Evolutionary conservation across 2,113 vertebrate genomes (phyloP).

Genomic region (Pristiophorus japonicus): DNA sequence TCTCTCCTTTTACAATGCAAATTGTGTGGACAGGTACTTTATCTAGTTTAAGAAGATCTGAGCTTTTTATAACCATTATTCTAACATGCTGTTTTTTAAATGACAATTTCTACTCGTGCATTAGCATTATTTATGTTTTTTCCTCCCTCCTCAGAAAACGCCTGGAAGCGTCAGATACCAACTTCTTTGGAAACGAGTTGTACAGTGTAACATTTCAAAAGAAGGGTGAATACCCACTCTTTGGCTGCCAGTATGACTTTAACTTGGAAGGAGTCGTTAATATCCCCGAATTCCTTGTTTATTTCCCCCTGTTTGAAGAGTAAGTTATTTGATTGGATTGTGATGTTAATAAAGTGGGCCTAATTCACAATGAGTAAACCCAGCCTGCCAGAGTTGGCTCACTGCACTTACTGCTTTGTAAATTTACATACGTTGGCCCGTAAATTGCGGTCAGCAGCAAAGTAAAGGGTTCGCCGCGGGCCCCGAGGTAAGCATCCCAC

Average conservation of each 20-base stretch:
- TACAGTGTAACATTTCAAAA: conserved; percentile 83
- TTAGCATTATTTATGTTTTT: background rate
- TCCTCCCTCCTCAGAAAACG: conserved; percentile 63
- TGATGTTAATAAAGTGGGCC: background rate
- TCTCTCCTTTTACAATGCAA: background rate
- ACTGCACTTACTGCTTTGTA: background rate
- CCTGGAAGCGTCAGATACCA: conserved; percentile 74
- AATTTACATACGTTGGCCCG: background rate
- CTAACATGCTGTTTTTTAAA: background rate
- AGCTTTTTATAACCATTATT: background rate
- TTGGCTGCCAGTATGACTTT: conserved; percentile 94
- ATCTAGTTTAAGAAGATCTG: background rate
- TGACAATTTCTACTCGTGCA: background rate
- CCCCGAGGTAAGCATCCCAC: too few relatives aligned
- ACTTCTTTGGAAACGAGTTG: conserved; percentile 88
- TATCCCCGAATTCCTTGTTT: conserved; percentile 92
- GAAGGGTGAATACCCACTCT: conserved; percentile 81
- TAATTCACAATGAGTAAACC: background rate
- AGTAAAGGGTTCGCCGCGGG: too few relatives aligned
- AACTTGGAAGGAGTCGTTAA: conserved; percentile 88
- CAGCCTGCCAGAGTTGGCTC: background rate
- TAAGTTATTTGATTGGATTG: conserved; percentile 54
- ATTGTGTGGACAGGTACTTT: background rate
- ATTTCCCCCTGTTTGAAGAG: conserved; percentile 88
- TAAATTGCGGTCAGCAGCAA: too few relatives aligned